Percentiles rank a stretch among this genome's conserved stretches.
Evolutionary conservation across 2,888 invertebrate genomes (phyloP).

Genomic region (Sarcophaga rosellei): DNA sequence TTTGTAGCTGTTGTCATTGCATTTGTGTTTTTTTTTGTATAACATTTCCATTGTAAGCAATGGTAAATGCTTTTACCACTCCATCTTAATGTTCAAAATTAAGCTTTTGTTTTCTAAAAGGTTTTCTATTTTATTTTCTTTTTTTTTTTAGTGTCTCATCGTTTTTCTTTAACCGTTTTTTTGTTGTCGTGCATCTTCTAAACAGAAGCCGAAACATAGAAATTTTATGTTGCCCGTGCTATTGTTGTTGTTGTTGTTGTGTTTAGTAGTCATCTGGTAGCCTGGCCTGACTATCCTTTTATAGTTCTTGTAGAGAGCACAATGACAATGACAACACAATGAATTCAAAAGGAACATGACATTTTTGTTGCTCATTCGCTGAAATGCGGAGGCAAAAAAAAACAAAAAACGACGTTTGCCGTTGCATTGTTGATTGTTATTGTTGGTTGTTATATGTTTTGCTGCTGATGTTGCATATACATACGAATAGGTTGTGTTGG

Average conservation of each 20-base stretch:
- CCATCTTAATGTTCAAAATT: conserved; percentile 56
- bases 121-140: conserved; percentile 18
- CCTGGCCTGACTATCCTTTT: conserved; percentile 17
- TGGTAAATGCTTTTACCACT: conserved; percentile 11
- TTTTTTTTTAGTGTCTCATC: conserved; percentile 33
- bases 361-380: conserved; percentile 58
- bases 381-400: conserved; percentile 18
- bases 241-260: conserved; percentile 19
- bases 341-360: conserved; percentile 50
- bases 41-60: conserved; percentile 12
- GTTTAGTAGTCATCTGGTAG: conserved; percentile 53
- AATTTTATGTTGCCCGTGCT: conserved; percentile 4
- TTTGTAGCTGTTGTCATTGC: too few species aligned
- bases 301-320: conserved; percentile 9
- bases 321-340: conserved; percentile 60
- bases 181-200: background rate
- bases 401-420: background rate
- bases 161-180: conserved; percentile 25
- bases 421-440: conserved; percentile 21
- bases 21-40: background rate
- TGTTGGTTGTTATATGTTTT: conserved; percentile 16
- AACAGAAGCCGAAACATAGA: background rate
- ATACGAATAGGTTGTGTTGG: background rate
- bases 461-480: background rate
- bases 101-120: conserved; percentile 58